Evolutionary conservation across 1,140 invertebrate genomes (phyloP), one percentile per base, ranked within the genome.

Genomic region (Notospermus geniculatus): DNA sequence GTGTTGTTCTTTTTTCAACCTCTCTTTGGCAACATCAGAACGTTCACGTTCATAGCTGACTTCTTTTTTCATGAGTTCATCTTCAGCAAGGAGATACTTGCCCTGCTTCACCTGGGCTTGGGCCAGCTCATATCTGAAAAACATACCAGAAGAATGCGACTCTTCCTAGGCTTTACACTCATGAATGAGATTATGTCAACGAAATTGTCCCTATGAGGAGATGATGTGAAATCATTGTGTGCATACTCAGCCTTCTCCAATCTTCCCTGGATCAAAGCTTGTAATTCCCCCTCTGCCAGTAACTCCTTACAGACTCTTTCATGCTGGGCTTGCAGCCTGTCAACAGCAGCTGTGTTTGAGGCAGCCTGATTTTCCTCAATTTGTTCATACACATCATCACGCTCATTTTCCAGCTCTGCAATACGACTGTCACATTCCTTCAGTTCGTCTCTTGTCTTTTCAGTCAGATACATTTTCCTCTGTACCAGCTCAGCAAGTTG

Each of bases 211-310:
- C n/a, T n/a, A n/a, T n/a, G n/a, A n/a, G n/a, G n/a, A n/a, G n/a
- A n/a, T n/a, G n/a, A n/a, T n/a, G n/a, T n/a, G 11, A 27, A 63
- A 11, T 59, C 7, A 13, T 23, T 54, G n/a, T 57, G 17, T 45
- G 69, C 76, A 66, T 69, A 80, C 78, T 79, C 73, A 39, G 78
- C 77, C 54, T 73, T 68, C 27, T 78, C 71, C 7, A 79, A 62
- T 59, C 67, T 63, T 17, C 74, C 71, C 54, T 29, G 68, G n/a
- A 81, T 77, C 45, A 69, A 64, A 56, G 63, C 69, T 52, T 75
- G 68, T 22, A 80, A 57, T 29, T 72, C 67, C 55, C 68, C 59
- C 61, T 81, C 79, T 57, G 69, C 69, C n/a, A 74, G 72, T 11
- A 81, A 43, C 30, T 81, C 78, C 36, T 68, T 58, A 60, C 71